A percentile compares a stretch with the other conserved stretches of the same genome.
Evolutionary conservation across 2,888 invertebrate genomes (phyloP).

Genomic region (Limenitis camilla): DNA sequence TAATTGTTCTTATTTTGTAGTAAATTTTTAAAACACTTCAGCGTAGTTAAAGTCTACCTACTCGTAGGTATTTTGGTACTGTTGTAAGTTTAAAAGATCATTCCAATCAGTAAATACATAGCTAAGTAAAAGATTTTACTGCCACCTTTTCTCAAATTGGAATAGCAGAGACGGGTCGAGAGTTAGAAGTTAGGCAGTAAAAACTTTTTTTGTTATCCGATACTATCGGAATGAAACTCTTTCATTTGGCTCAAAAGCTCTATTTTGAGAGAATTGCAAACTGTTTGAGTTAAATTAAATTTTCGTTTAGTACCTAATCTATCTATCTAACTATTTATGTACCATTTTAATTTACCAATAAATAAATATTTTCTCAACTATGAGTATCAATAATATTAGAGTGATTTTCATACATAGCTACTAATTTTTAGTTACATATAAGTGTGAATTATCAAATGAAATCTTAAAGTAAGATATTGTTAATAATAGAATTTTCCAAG

Average conservation of each 20-base stretch:
- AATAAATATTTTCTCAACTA: too few relatives aligned
- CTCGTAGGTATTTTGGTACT: background rate
- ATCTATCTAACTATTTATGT: background rate
- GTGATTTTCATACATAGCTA: too few relatives aligned
- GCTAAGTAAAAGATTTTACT: conserved; percentile 41
- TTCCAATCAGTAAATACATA: conserved; percentile 16
- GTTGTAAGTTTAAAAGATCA: background rate
- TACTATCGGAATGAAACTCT: conserved; percentile 59
- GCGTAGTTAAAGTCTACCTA: too few relatives aligned
- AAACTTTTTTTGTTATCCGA: conserved; percentile 72
- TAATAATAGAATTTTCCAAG: too few relatives aligned
- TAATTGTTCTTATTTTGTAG: too few relatives aligned
- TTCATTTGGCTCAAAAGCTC: conserved; percentile 45
- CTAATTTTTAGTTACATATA: too few relatives aligned
- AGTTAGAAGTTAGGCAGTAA: conserved; percentile 59
- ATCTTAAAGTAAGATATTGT: too few relatives aligned
- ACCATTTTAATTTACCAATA: too few relatives aligned
- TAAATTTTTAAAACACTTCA: too few relatives aligned
- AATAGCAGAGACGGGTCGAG: conserved; percentile 58
- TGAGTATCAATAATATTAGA: too few relatives aligned
- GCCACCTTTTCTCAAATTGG: conserved; percentile 61
- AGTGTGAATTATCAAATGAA: too few relatives aligned
- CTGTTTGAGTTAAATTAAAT: conserved; percentile 26
- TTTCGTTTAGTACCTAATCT: background rate
- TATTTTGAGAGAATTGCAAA: conserved; percentile 40